Conservation (phyloP, 2,797 vertebrate species). For the Aphelocoma californica region DNA sequence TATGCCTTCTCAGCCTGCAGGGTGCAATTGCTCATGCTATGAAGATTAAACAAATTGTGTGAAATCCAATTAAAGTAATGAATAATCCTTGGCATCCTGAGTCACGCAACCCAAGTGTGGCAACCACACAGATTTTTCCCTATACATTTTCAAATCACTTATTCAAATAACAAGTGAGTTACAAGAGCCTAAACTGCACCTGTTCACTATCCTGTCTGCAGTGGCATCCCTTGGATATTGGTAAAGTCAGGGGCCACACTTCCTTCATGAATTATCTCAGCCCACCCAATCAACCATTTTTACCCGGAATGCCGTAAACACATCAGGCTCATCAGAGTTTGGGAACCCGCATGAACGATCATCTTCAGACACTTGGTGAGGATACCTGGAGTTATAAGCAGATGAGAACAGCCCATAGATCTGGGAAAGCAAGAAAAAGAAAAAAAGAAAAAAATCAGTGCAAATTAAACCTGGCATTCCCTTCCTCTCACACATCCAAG, state of each 20-base stretch:
- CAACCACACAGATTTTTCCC: neutral
- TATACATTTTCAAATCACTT: neutral
- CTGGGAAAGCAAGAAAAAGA: neutral
- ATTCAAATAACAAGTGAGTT: neutral
- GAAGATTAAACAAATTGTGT: neutral
- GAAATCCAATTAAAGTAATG: neutral
- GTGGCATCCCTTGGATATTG: neutral
- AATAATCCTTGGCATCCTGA: neutral
- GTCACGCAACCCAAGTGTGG: neutral
- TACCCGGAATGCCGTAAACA: slow-evolving; percentile 55
- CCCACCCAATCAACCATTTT: neutral
- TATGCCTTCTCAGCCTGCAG: neutral
- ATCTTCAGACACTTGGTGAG: slow-evolving; percentile 39
- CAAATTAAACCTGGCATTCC: neutral
- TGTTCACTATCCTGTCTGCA: neutral
- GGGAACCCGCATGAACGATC: neutral
- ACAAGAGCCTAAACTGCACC: neutral
- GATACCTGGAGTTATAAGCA: slow-evolving; percentile 3
- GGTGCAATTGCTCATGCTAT: neutral
- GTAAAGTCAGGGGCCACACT: neutral
- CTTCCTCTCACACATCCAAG: neutral
- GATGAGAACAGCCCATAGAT: slow-evolving; percentile 49
- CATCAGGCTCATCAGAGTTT: slow-evolving; percentile 22
- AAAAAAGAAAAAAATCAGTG: neutral
- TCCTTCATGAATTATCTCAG: neutral